Evolutionary conservation across 2,113 vertebrate genomes (phyloP), one percentile per base, ranked within the genome.

Genomic region (Picathartes gymnocephalus): DNA sequence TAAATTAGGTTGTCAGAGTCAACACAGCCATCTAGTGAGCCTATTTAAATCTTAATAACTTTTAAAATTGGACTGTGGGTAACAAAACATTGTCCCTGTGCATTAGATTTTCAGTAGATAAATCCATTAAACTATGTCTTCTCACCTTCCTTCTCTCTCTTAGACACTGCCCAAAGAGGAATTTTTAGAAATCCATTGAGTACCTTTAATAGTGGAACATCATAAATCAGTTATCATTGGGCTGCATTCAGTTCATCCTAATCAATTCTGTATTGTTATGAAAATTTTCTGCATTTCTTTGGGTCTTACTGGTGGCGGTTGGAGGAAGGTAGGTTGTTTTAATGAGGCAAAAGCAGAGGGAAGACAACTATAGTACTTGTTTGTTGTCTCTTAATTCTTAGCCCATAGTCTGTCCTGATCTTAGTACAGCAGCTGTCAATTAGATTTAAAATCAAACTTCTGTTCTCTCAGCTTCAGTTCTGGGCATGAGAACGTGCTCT

Each of bases 21-120:
- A 92, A 95, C 95, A 92, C 16, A 85, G 42, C 2, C 0, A 85
- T 83, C 66, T 73, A 72, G 84, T 40, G 70, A 94, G 90, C 81
- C 93, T 95, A 96, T 95, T 97, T 96, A 96, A 95, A 96, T 90
- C 91, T 97, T 97, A 97, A 95, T 91, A 95, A 96, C 87, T 90
- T 96, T 83, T 77, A 88, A 91, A 94, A 97, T 97, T 96, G 93
- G 64, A 93, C 74, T 93, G 54, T 93, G 64, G 45, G 66, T 82
- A 93, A 62, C 87, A 90, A 95, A 92, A 86, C 37, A 24, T 72
- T 89, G 84, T 77, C 54, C 45, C 22, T 80, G 24, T 66, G 74
- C 58, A 37, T 73, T 95, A 77, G 91, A 81, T 83, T 85, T 87
- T 66, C 53, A 77, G 74, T 73, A 88, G 84, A 94, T 94, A 95